Conservation (phyloP, 2,888 invertebrate species). For the Lasioglossum pauxillum region DNA sequence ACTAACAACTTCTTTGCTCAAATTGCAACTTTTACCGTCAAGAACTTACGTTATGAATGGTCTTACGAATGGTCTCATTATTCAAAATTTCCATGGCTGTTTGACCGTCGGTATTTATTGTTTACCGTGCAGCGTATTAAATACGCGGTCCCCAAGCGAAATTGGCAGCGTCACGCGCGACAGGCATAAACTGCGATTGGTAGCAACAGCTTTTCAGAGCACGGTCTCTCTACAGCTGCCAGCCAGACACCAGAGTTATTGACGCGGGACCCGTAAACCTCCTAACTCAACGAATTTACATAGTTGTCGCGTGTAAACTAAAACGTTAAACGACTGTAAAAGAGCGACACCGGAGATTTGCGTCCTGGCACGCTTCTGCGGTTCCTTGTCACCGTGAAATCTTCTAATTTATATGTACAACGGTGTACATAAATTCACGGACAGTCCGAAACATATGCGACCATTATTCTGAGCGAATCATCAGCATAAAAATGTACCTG, state of each 20-base stretch:
- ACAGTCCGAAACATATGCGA: background rate
- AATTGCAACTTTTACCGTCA: too few species aligned
- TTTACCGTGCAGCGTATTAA: constrained; percentile 25
- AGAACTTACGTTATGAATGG: too few species aligned
- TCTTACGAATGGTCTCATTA: too few species aligned
- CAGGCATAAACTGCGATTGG: constrained; percentile 34
- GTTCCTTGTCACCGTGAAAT: background rate
- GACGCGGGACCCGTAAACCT: constrained; percentile 28
- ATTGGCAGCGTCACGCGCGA: constrained; percentile 8
- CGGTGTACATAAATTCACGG: background rate
- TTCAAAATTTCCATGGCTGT: too few species aligned
- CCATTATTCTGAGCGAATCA: background rate
- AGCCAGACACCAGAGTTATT: constrained; percentile 39
- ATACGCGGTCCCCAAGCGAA: constrained; percentile 17
- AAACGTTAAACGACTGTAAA: constrained; percentile 24
- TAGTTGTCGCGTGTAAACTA: constrained; percentile 27
- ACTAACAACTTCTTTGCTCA: too few species aligned
- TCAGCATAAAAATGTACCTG: background rate
- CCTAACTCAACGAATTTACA: constrained; percentile 41
- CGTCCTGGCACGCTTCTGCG: constrained; percentile 8
- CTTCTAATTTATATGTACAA: background rate
- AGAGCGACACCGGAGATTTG: background rate
- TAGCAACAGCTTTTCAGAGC: constrained; percentile 28
- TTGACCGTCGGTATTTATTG: background rate
- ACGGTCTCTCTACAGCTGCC: constrained; percentile 26